These are phyloP conservation scores for Augiades crinisus DNA, from an alignment of 2,888 invertebrate species.

Conservation along the genomic window DNA sequence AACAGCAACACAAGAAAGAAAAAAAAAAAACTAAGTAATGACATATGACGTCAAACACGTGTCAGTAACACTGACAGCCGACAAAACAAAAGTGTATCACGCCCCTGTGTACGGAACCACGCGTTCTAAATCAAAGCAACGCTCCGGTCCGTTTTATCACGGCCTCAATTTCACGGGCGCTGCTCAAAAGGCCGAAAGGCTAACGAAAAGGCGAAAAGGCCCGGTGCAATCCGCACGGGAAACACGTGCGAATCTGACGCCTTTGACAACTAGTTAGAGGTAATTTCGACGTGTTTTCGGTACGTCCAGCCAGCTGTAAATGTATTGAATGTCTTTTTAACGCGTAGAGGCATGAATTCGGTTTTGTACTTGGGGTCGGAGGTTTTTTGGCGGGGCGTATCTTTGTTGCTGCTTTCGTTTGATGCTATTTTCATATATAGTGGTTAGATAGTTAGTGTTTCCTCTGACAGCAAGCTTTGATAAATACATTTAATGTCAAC, in stretches of 20 bases:
- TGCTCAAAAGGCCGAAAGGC: constrained; percentile 36
- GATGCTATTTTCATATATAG: not conserved
- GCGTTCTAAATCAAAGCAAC: constrained; percentile 30
- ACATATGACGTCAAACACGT: no score
- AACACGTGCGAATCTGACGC: constrained; percentile 14
- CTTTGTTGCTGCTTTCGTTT: not conserved
- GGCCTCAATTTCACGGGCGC: constrained; percentile 41
- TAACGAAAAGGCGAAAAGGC: constrained; percentile 31
- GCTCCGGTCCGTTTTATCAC: constrained; percentile 31
- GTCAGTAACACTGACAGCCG: no score
- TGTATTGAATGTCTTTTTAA: constrained; percentile 8
- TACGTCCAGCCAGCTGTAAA: constrained; percentile 2
- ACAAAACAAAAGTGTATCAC: no score
- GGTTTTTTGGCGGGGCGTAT: not conserved
- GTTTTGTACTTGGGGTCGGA: not conserved
- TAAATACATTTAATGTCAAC: no score
- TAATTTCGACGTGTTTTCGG: constrained; percentile 35
- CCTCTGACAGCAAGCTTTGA: no score
- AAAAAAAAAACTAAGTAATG: no score
- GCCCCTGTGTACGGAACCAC: not conserved
- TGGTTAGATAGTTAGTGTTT: no score
- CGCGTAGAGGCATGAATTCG: not conserved
- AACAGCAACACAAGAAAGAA: no score
- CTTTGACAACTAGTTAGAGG: constrained; percentile 34
- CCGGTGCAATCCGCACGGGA: constrained; percentile 20